Conservation (phyloP, 2,888 invertebrate species). For the Microctonus brassicae region DNA sequence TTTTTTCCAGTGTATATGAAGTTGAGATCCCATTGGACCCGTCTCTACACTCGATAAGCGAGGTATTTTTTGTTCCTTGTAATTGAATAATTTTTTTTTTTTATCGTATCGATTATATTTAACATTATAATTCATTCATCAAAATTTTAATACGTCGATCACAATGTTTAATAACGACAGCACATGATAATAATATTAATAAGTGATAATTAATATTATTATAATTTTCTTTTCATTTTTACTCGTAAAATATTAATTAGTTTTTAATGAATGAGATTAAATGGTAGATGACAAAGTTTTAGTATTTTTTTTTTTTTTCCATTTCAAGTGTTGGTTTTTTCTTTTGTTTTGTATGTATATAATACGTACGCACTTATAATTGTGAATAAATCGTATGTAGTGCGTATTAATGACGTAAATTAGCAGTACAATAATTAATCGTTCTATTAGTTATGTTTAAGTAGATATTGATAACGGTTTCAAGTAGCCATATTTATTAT, state of each 20-base stretch:
- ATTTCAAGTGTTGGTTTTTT: too few species aligned
- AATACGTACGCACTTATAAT: slow-evolving; percentile 14
- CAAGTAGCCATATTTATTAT: slow-evolving; percentile 27
- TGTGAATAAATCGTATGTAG: slow-evolving; percentile 14
- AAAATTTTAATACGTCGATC: background rate
- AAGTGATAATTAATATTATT: background rate
- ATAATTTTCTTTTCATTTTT: too few species aligned
- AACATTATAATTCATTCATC: background rate
- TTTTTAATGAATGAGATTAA: too few species aligned
- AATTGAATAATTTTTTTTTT: background rate
- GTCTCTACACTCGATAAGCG: background rate
- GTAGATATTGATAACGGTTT: slow-evolving; percentile 23
- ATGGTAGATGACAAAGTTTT: too few species aligned
- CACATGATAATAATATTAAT: background rate
- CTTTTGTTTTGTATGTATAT: background rate
- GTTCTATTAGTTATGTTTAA: slow-evolving; percentile 8
- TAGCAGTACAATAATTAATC: slow-evolving; percentile 25
- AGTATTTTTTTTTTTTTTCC: too few species aligned
- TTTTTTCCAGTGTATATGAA: background rate
- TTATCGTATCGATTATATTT: background rate
- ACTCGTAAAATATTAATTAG: too few species aligned
- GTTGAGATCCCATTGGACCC: background rate
- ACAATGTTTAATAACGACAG: background rate
- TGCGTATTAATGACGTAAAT: slow-evolving; percentile 20
- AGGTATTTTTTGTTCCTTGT: background rate